Evolutionary conservation across 2,888 invertebrate genomes (phyloP), one percentile per base, ranked within the genome.

Genomic region (Ophion obscuratus): DNA sequence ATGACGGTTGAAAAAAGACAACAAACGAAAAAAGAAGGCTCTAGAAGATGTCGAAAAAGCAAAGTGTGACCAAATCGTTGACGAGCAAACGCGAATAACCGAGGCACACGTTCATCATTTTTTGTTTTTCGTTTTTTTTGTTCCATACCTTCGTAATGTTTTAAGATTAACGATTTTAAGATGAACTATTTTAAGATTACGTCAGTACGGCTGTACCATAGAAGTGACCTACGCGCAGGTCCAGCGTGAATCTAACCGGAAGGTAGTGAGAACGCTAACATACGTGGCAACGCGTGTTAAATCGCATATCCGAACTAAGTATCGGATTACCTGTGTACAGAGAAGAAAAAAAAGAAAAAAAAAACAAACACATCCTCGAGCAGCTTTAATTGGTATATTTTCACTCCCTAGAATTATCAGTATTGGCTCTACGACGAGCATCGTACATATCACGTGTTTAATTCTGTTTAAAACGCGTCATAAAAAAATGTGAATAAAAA

Each of bases 191-290:
- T 78, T 64, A 73, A 11, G 10, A 73, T 83, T 77, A 78, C 75
- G 80, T 86, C 81, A 82, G 81, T 88, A 82, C 81, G 83, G 81
- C 84, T 87, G 85, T 88, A 83, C 87, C 82, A 88, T 88, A 88
- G 87, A 86, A 87, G 87, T 90, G 86, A 89, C 89, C 88, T 88
- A 89, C 88, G 89, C 92, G 91, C 90, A 93, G 93, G 92, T 93
- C 92, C 93, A 92, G 92, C 93, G 91, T 92, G 92, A 92, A 93
- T 93, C 89, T 93, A 92, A 91, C 91, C 36, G 90, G 89, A 91
- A 92, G 93, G 91, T 93, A 93, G 92, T 5, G 36, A 92, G 89
- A 89, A 89, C 89, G 90, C 89, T 92, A 92, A 91, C 88, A 40
- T 89, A 88, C 89, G 88, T 88, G 88, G 88, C 84, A 85, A 78